Evolutionary conservation across 2,113 vertebrate species (phyloP), one percentile per base, ranked within the genome.

Genomic region (Gila orcuttii): DNA sequence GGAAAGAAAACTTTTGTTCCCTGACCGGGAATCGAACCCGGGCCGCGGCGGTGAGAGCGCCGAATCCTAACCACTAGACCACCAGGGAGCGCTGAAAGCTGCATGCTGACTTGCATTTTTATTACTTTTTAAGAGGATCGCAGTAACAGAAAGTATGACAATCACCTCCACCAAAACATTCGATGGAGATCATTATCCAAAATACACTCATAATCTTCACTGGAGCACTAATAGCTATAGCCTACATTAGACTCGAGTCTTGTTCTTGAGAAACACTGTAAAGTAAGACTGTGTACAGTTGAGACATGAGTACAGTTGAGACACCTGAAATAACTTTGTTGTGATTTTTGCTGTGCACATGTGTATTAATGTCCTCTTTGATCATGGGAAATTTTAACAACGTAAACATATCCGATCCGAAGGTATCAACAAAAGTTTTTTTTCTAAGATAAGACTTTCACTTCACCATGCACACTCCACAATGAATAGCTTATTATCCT

Each of bases 11-110:
- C 1, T 0, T 6, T 6, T 10, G 7, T 90, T 86, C 78, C 86
- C 88, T 91, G 84, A 89, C 86, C 45, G 88, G 88, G 81, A 90
- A 90, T 89, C 82, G 87, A 83, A 88, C 84, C 88, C n/a, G 71
- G 45, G 82, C 89, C 79, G 69, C 79, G 84, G 84, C 66, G 36
- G 87, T 89, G 85, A 89, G 85, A 90, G 87, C 81, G 64, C 87
- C 86, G 87, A 87, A 89, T 90, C 87, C 91, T 91, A 91, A 89
- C 90, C 91, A 92, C 90, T 89, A 92, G 90, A 91, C 90, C 90
- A 90, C 89, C 91, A 91, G 90, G 91, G 91, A 92, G 59, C 59
- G 59, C 59, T 39, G 36, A 36, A 3, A 4, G 33, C 33, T n/a
- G n/a, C n/a, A n/a, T n/a, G n/a, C n/a, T n/a, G n/a, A n/a, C n/a